Conservation (phyloP, 2,113 vertebrate genomes). For the Tringa solitaria region DNA sequence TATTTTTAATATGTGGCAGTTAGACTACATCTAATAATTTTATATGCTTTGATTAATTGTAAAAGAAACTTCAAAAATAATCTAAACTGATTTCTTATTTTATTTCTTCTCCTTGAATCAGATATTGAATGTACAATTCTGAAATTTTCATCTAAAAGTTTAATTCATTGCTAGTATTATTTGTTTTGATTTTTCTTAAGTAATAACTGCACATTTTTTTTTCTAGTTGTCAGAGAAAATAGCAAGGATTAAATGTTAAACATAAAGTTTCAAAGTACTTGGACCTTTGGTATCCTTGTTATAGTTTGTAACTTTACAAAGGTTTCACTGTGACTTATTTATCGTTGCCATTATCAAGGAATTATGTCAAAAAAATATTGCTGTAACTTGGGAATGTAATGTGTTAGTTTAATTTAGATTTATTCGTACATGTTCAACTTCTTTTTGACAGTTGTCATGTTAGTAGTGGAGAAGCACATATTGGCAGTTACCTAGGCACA, state of each 20-base stretch:
- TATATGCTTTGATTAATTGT: neutral
- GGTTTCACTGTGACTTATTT: neutral
- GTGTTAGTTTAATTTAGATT: constrained; percentile 36
- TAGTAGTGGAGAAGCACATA: neutral
- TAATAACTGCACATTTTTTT: neutral
- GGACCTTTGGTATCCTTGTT: neutral
- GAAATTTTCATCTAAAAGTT: neutral
- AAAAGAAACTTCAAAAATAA: neutral
- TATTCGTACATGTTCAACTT: neutral
- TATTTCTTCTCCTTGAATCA: neutral
- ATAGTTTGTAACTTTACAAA: neutral
- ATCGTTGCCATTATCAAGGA: neutral
- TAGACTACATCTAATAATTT: neutral
- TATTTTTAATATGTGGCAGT: neutral
- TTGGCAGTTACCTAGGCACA: constrained; percentile 51
- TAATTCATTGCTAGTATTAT: neutral
- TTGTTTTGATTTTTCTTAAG: neutral
- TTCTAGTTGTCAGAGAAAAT: neutral
- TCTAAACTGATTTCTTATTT: neutral
- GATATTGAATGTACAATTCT: neutral
- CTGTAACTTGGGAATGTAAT: neutral
- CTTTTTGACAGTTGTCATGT: constrained; percentile 49
- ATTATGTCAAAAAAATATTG: neutral
- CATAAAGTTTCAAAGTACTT: neutral
- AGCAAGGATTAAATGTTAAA: neutral